Conservation (phyloP, 2,113 vertebrate species). For the Caracal caracal region DNA sequence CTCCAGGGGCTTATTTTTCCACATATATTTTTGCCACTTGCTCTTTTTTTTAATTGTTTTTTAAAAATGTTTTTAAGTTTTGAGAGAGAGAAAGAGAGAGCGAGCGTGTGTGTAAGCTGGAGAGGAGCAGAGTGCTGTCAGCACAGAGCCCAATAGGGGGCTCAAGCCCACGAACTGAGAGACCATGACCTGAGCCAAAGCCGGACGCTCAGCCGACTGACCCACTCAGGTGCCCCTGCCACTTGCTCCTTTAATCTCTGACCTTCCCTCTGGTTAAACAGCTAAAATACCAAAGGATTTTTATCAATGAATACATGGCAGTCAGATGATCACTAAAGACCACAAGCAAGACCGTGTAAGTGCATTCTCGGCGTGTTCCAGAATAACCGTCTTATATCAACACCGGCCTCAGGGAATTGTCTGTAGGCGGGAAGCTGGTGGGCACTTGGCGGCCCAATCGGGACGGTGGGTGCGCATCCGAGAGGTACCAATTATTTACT, state of each 20-base stretch:
- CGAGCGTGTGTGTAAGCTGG: too few species aligned
- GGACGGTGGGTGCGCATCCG: rapidly evolving
- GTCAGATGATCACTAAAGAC: not conserved
- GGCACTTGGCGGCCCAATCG: rapidly evolving
- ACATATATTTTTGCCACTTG: not conserved
- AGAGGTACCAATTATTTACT: rapidly evolving
- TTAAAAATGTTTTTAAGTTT: too few species aligned
- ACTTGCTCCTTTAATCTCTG: not conserved
- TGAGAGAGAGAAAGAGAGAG: too few species aligned
- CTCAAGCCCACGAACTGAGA: too few species aligned
- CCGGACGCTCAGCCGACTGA: too few species aligned
- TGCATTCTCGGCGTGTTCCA: not conserved
- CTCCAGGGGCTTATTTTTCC: not conserved
- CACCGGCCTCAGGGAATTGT: not conserved
- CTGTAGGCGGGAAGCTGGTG: not conserved
- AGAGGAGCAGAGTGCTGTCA: too few species aligned
- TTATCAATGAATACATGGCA: not conserved
- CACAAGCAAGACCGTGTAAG: not conserved
- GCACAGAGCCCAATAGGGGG: too few species aligned
- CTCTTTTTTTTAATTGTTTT: not conserved
- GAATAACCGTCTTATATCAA: not conserved
- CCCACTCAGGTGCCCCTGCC: too few species aligned
- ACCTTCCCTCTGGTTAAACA: not conserved
- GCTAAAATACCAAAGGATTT: not conserved
- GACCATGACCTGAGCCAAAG: too few species aligned